phyloP scores from a whole-genome alignment of 2,113 vertebrate genomes.

The Macrotus californicus region DNA sequence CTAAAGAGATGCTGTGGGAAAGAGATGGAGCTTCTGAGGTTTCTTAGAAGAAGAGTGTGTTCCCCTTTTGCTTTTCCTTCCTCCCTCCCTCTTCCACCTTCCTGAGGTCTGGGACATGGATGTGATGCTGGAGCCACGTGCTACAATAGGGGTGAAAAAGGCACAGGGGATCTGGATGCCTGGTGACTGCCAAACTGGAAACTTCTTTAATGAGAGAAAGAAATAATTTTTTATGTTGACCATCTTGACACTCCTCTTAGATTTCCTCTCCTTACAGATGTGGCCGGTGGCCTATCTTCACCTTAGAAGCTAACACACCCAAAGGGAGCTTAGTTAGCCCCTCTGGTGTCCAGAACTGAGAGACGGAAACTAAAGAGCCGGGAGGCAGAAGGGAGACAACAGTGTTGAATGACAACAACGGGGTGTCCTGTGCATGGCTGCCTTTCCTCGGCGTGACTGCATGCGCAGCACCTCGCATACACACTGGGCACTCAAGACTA shows the following conservation, averaged over 20 bases:
- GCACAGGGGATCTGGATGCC: not conserved
- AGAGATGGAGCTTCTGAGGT: not conserved
- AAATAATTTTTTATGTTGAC: not conserved
- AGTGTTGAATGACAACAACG: no score
- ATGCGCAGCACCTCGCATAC: not conserved
- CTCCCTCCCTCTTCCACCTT: not conserved
- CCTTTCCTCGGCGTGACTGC: not conserved
- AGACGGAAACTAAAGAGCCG: not conserved
- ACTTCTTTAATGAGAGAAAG: constrained; percentile 6
- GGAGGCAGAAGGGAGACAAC: not conserved
- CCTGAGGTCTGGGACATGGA: not conserved
- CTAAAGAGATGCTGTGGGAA: constrained; percentile 12
- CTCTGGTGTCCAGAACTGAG: not conserved
- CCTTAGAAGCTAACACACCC: not conserved
- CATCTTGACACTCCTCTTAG: not conserved
- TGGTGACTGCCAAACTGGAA: not conserved
- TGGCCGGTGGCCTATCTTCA: not conserved
- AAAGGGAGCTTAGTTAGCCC: not conserved
- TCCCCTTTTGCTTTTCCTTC: not conserved
- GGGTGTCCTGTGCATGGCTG: not conserved
- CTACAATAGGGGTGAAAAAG: not conserved
- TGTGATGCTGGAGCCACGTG: not conserved
- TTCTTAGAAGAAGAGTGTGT: not conserved
- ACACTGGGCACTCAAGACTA: not conserved
- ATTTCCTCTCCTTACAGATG: not conserved